Conservation (phyloP, 2,797 vertebrate species). For the Danio aesculapii region DNA sequence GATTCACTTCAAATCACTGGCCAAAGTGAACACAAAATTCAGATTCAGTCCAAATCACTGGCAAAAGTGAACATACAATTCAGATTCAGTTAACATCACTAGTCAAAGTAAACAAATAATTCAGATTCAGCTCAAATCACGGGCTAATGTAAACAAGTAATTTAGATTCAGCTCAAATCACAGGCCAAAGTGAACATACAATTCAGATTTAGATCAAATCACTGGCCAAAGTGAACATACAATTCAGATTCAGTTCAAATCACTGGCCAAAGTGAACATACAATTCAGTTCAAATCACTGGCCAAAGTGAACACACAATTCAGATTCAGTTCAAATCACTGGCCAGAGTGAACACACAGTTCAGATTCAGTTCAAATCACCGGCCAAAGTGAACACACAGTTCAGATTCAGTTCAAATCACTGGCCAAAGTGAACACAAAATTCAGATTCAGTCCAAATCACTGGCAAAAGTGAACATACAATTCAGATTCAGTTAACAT, state of each 20-base stretch:
- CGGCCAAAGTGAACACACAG: too few relatives aligned
- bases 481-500: background rate
- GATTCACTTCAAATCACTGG: background rate
- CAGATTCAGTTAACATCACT: background rate
- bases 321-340: background rate
- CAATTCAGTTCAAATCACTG: background rate
- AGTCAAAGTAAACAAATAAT: too few relatives aligned
- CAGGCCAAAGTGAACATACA: background rate
- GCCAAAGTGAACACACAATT: background rate
- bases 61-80: too few relatives aligned
- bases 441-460: background rate
- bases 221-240: background rate
- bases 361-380: too few relatives aligned
- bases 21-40: background rate
- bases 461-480: background rate
- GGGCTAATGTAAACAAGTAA: background rate
- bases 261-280: background rate
- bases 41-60: background rate
- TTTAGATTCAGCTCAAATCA: background rate
- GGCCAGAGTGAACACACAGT: too few relatives aligned
- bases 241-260: background rate
- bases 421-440: too few relatives aligned
- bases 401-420: too few relatives aligned
- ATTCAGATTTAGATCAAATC: background rate
- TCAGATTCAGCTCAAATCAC: too few relatives aligned